A percentile compares a stretch with the other conserved stretches of the same genome.
Evolutionary conservation across 2,113 vertebrate species (phyloP).

Genomic region (Rhynchomys soricoides): DNA sequence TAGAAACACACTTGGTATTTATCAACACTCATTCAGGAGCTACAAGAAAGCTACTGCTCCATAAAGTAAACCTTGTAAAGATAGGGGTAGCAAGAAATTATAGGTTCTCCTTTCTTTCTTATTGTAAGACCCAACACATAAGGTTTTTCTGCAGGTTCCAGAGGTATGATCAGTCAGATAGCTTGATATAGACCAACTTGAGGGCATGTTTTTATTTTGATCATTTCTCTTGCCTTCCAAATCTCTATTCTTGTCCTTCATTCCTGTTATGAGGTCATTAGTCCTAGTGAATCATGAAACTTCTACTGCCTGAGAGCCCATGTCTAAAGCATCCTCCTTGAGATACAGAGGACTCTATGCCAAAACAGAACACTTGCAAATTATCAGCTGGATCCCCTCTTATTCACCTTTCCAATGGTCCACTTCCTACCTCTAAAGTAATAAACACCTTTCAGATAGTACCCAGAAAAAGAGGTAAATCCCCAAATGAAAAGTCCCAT

Average conservation of each 20-base stretch:
- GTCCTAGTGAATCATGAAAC: background rate
- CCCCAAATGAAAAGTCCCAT: background rate
- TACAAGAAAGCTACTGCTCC: background rate
- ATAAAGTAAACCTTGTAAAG: background rate
- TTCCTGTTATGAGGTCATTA: background rate
- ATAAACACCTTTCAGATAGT: background rate
- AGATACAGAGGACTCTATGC: background rate
- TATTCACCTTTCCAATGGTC: background rate
- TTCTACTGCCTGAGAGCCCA: background rate
- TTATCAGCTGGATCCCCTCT: background rate
- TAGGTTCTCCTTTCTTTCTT: background rate
- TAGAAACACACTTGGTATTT: background rate
- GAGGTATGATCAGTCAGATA: rapidly evolving
- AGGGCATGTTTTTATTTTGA: background rate
- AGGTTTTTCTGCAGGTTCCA: background rate
- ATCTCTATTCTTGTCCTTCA: background rate
- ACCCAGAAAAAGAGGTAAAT: background rate
- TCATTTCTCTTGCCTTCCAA: background rate
- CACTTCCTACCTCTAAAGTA: background rate
- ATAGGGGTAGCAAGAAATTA: background rate
- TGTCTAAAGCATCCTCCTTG: background rate
- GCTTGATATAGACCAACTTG: no score
- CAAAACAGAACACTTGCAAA: background rate
- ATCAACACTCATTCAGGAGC: background rate
- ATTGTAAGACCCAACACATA: background rate